These are phyloP conservation scores for Benitochromis conjunctus DNA, from an alignment of 2,113 vertebrate species.

Conservation along the genomic window DNA sequence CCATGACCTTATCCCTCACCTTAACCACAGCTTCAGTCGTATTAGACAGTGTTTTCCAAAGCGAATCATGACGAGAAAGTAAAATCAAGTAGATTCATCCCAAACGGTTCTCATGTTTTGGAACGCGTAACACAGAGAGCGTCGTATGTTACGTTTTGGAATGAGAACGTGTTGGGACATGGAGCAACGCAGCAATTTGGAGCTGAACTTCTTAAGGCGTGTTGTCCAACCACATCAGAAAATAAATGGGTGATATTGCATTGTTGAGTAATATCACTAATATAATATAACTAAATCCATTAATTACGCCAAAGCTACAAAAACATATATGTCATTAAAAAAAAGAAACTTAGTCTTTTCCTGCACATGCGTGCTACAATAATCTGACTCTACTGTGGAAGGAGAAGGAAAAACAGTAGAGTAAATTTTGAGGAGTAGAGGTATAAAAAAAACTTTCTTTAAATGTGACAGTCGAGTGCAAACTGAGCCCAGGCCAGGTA, in stretches of 20 bases:
- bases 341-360: background rate
- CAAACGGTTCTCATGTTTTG: too few species aligned
- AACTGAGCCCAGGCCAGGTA: background rate
- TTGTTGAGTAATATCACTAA: background rate
- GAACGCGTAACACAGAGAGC: too few species aligned
- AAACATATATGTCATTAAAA: background rate
- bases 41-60: too few species aligned
- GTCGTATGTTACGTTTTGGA: too few species aligned
- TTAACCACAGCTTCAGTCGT: too few species aligned
- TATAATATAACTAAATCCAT: background rate
- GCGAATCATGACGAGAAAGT: too few species aligned
- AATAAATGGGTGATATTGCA: background rate
- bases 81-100: too few species aligned
- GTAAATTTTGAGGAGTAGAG: background rate
- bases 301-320: accelerated
- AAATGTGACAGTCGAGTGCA: background rate
- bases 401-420: background rate
- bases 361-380: background rate
- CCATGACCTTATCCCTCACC: too few species aligned
- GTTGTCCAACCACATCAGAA: background rate
- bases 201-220: background rate
- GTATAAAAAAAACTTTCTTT: background rate
- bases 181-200: background rate
- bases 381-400: background rate
- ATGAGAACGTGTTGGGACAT: too few species aligned